phyloP scores from a whole-genome alignment of 1,140 invertebrate species.

The Latrodectus geometricus region DNA sequence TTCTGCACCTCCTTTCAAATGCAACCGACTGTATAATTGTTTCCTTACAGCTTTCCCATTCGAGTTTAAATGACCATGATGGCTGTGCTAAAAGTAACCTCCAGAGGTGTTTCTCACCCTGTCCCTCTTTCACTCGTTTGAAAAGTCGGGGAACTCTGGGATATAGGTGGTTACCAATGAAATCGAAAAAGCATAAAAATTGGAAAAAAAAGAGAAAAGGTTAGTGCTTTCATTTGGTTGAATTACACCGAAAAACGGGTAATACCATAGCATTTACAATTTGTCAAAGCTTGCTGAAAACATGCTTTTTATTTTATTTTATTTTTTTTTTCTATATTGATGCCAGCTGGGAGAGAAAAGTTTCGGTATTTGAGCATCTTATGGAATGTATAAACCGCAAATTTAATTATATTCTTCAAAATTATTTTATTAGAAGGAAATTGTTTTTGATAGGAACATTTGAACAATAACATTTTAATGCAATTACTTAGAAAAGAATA shows the following conservation, averaged over 20 bases:
- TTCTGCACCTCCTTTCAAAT: conserved; percentile 30
- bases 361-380: too few relatives aligned
- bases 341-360: too few relatives aligned
- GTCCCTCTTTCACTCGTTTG: background rate
- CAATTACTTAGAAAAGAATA: too few relatives aligned
- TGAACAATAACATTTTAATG: too few relatives aligned
- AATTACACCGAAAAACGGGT: background rate
- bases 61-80: conserved; percentile 49
- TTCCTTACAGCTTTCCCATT: conserved; percentile 45
- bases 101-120: conserved; percentile 4
- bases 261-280: background rate
- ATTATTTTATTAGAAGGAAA: too few relatives aligned
- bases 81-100: conserved; percentile 28
- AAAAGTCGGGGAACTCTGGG: background rate
- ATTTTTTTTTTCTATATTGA: too few relatives aligned
- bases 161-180: background rate
- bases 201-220: too few relatives aligned
- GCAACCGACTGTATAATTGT: conserved; percentile 51
- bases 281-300: background rate
- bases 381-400: too few relatives aligned
- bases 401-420: too few relatives aligned
- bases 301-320: too few relatives aligned
- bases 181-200: background rate
- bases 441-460: too few relatives aligned
- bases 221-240: background rate